A percentile compares a stretch with the other conserved stretches of the same genome.
phyloP scores from a whole-genome alignment of 2,113 vertebrate species.

The Eulacestoma nigropectus region DNA sequence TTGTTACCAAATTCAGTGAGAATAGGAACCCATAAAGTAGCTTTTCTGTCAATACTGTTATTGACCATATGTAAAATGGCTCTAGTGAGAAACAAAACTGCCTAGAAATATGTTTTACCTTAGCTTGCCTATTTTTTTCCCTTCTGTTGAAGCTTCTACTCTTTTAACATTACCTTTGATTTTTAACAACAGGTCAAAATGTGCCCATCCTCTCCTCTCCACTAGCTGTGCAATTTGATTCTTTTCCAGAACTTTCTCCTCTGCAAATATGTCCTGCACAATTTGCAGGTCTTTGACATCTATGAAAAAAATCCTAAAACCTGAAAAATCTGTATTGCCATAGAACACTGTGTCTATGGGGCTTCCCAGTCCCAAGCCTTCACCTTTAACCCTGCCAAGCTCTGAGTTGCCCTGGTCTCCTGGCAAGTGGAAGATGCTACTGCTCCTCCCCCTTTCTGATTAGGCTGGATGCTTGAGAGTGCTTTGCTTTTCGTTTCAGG shows the following conservation, averaged over 20 bases:
- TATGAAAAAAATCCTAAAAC: not conserved
- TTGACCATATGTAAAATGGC: not conserved
- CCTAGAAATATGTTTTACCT: not conserved
- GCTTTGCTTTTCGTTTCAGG: constrained; percentile 59
- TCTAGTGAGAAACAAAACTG: not conserved
- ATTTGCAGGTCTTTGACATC: not conserved
- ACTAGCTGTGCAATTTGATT: not conserved
- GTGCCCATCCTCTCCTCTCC: not conserved
- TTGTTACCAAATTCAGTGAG: not conserved
- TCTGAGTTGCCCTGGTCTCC: not conserved
- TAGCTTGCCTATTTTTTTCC: not conserved
- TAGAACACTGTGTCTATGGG: not conserved
- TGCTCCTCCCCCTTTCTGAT: accelerated
- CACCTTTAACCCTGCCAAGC: accelerated
- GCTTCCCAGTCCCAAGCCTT: not conserved
- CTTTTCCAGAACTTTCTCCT: not conserved
- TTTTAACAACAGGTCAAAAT: not conserved
- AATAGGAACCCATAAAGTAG: not conserved
- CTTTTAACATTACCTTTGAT: not conserved
- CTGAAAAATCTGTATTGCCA: not conserved
- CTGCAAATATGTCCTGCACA: not conserved
- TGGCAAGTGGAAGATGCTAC: accelerated
- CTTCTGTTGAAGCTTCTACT: not conserved
- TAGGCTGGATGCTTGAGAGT: not conserved
- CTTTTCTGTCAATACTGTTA: not conserved